Conservation (phyloP, 64 coral and sea anemone genomes). For the Anthopleura sola region DNA sequence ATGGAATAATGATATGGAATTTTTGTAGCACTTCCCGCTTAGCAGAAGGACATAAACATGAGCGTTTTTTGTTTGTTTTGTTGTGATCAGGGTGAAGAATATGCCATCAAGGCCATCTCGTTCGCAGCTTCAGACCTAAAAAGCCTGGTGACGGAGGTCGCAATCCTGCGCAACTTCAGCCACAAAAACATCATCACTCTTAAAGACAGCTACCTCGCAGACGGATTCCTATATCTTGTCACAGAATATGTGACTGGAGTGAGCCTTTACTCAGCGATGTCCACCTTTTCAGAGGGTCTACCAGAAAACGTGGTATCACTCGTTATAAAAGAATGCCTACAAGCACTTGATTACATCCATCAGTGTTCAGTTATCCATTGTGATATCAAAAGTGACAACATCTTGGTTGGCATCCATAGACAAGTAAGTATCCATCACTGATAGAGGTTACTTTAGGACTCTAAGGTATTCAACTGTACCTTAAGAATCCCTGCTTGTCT, state of each 20-base stretch:
- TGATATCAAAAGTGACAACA: neutral
- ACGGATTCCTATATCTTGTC: neutral
- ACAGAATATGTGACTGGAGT: neutral
- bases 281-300: neutral
- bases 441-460: too few relatives aligned
- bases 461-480: too few relatives aligned
- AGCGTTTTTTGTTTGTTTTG: neutral
- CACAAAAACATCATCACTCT: neutral
- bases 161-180: neutral
- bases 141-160: neutral
- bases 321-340: neutral
- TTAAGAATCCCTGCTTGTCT: too few relatives aligned
- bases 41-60: too few relatives aligned
- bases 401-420: neutral
- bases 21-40: too few relatives aligned
- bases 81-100: neutral
- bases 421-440: too few relatives aligned
- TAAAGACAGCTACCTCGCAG: neutral
- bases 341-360: neutral
- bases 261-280: neutral
- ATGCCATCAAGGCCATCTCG: neutral
- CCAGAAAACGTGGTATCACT: neutral
- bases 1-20: too few relatives aligned
- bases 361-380: neutral
- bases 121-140: neutral